Evolutionary conservation across 2,888 invertebrate genomes (phyloP).

Genomic region (Cinara cedri): DNA sequence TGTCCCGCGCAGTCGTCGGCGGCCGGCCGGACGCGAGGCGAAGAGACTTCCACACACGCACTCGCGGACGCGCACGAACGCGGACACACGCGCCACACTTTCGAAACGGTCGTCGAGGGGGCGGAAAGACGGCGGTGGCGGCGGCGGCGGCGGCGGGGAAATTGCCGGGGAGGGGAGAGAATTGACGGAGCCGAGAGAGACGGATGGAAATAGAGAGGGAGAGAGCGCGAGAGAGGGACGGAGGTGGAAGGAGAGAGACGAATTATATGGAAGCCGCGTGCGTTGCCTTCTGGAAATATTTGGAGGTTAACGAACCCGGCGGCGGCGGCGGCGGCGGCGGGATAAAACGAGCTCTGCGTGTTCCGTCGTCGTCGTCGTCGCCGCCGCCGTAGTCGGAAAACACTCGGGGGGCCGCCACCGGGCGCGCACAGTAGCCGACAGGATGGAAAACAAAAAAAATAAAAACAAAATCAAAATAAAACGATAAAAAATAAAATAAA

Average conservation of each 20-base stretch:
- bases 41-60: not conserved
- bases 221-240: too few relatives aligned
- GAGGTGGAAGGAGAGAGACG: too few relatives aligned
- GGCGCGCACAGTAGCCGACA: slow-evolving; percentile 21
- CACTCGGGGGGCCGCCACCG: not conserved
- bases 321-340: not conserved
- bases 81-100: not conserved
- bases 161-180: not conserved
- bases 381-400: not conserved
- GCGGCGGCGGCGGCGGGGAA: not conserved
- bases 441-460: not conserved
- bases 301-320: slow-evolving; percentile 38
- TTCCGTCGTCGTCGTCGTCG: not conserved
- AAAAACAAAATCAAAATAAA: not conserved
- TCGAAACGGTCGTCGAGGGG: slow-evolving; percentile 8
- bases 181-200: not conserved
- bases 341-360: slow-evolving; percentile 37
- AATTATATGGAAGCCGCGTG: not conserved
- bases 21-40: too few relatives aligned
- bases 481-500: too few relatives aligned
- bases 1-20: too few relatives aligned
- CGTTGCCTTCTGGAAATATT: slow-evolving; percentile 49
- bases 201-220: too few relatives aligned
- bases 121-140: not conserved
- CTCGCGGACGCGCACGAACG: not conserved